Conservation (phyloP, 2,797 vertebrate species). For the Helicolenus hilgendorfi region DNA sequence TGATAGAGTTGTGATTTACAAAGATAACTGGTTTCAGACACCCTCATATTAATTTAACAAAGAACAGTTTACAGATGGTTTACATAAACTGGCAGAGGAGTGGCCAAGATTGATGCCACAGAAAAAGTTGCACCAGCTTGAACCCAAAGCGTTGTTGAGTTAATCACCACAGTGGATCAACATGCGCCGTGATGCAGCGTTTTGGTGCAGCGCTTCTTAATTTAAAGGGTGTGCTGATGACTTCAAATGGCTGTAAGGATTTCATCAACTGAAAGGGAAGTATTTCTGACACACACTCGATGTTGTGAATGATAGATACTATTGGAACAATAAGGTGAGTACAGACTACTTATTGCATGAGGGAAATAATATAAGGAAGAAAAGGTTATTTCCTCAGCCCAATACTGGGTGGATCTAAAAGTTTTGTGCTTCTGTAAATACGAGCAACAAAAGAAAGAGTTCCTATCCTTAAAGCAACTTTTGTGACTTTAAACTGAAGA, state of each 20-base stretch:
- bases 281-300: not conserved
- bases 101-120: not conserved
- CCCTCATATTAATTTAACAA: not conserved
- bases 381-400: not conserved
- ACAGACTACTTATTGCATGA: not conserved
- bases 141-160: too few species aligned
- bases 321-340: not conserved
- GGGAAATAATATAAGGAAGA: not conserved
- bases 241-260: not conserved
- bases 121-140: not conserved
- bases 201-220: not conserved
- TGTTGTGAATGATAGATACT: not conserved
- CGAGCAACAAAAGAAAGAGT: not conserved
- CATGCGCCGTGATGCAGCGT: not conserved
- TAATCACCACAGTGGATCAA: too few species aligned
- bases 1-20: not conserved
- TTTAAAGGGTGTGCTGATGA: not conserved
- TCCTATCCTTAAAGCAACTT: not conserved
- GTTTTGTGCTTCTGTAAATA: not conserved
- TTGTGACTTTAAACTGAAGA: not conserved
- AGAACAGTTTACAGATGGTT: not conserved
- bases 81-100: not conserved
- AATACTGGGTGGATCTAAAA: not conserved
- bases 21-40: not conserved
- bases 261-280: conserved; percentile 2